Evolutionary conservation across 2,797 vertebrate species (phyloP).

Genomic region (Helicolenus hilgendorfi): DNA sequence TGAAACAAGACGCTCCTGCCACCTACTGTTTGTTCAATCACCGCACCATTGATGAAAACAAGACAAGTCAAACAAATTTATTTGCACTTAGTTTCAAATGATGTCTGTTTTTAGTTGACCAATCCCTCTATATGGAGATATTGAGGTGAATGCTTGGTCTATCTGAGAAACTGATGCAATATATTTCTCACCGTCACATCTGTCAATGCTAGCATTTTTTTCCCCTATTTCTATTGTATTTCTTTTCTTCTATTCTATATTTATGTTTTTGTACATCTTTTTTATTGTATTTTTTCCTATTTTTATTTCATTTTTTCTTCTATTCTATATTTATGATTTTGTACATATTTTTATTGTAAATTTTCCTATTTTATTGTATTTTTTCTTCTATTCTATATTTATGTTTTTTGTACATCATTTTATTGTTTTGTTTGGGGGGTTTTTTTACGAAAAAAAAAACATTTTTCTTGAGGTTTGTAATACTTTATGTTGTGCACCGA

Average conservation of each 20-base stretch:
- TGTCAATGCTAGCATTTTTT: neutral
- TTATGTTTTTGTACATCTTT: neutral
- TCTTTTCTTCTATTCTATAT: neutral
- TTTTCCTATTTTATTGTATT: too few relatives aligned
- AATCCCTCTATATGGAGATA: neutral
- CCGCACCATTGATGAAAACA: neutral
- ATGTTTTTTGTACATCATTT: too few relatives aligned
- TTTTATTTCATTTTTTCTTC: neutral
- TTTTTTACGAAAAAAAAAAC: too few relatives aligned
- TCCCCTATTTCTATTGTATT: neutral
- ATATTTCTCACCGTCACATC: neutral
- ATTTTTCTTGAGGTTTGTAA: neutral
- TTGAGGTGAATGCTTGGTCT: neutral
- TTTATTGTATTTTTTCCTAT: neutral
- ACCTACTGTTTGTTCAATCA: constrained; percentile 75
- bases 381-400: too few relatives aligned
- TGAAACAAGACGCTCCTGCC: constrained; percentile 72
- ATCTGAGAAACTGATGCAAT: neutral
- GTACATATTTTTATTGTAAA: too few relatives aligned
- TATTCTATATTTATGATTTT: neutral
- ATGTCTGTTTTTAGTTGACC: neutral
- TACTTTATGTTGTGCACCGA: neutral
- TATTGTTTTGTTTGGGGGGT: too few relatives aligned
- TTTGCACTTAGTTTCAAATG: neutral
- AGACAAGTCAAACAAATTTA: neutral